Conservation (phyloP, 2,888 invertebrate species). For the Fabriciana adippe region DNA sequence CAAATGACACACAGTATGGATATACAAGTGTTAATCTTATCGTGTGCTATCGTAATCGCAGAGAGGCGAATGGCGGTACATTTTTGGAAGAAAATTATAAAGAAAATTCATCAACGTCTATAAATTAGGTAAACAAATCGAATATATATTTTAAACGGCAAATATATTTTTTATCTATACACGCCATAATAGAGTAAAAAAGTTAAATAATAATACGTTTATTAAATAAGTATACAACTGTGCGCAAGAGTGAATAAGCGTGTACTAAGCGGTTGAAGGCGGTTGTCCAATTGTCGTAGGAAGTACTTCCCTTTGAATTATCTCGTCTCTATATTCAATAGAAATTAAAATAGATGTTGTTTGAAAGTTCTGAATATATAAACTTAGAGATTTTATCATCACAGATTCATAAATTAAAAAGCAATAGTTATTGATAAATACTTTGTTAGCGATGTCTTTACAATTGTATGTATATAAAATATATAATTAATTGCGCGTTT, state of each 20-base stretch:
- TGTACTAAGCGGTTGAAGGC: slow-evolving; percentile 5
- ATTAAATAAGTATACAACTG: background rate
- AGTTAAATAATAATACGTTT: background rate
- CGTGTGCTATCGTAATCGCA: slow-evolving; percentile 9
- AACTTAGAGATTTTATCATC: background rate
- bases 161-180: slow-evolving; percentile 10
- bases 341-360: background rate
- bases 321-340: background rate
- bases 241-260: slow-evolving; percentile 20
- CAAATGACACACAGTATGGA: slow-evolving; percentile 6
- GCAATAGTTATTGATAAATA: too few species aligned
- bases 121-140: too few species aligned
- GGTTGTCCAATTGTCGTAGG: slow-evolving; percentile 22
- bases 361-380: background rate
- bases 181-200: background rate
- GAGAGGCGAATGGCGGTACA: slow-evolving; percentile 9
- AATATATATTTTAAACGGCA: background rate
- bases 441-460: too few species aligned
- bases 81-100: slow-evolving; percentile 9
- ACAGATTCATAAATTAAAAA: background rate
- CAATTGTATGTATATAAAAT: too few species aligned
- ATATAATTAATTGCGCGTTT: too few species aligned
- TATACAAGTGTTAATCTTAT: slow-evolving; percentile 10
- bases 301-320: slow-evolving; percentile 9
- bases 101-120: background rate